Percentiles rank a stretch among this genome's conserved stretches.
Conservation (phyloP, 2,113 vertebrate genomes). For the Urocynchramus pylzowi region DNA sequence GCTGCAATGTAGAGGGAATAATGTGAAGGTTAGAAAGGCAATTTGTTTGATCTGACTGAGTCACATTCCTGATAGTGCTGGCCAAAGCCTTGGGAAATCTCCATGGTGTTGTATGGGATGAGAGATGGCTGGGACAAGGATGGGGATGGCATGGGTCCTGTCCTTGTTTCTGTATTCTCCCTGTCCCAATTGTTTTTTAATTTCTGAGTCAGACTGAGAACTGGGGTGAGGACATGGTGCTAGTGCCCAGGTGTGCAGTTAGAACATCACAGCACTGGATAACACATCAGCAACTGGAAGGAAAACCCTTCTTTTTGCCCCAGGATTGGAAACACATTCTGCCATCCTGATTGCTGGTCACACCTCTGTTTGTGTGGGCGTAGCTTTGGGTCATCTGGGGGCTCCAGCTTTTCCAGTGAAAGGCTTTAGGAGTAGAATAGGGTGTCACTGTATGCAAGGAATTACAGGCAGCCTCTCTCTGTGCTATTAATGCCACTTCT, state of each 20-base stretch:
- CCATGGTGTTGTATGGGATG: background rate
- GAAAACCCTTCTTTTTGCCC: background rate
- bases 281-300: background rate
- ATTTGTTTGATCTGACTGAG: background rate
- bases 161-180: background rate
- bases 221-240: no score
- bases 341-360: background rate
- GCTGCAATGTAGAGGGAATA: background rate
- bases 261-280: background rate
- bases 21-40: background rate
- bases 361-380: background rate
- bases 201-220: background rate
- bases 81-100: background rate
- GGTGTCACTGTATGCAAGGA: background rate
- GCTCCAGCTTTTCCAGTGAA: background rate
- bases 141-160: rapidly evolving
- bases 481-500: background rate
- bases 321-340: background rate
- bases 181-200: background rate
- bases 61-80: background rate
- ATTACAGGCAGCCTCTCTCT: background rate
- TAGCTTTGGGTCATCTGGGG: background rate
- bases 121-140: background rate
- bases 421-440: background rate
- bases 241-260: background rate